A percentile compares a stretch with the other conserved stretches of the same genome.
These are phyloP conservation scores for Dermolepida albohirtum DNA, from an alignment of 2,888 invertebrate genomes.

Conservation along the genomic window DNA sequence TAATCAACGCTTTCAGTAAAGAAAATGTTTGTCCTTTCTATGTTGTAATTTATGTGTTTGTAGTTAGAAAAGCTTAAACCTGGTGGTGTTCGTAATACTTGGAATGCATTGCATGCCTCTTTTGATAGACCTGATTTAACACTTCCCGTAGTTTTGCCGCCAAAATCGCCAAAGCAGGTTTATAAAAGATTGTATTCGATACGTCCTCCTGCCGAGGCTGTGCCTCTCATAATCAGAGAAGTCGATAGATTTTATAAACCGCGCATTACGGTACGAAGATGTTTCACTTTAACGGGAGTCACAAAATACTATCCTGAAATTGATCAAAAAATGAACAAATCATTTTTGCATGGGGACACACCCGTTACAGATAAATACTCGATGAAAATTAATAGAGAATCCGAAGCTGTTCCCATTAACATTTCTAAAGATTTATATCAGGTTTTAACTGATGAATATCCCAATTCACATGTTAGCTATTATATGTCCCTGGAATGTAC, in stretches of 20 bases:
- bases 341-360: constrained; percentile 33
- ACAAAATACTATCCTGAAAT: constrained; percentile 59
- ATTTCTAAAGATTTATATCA: background rate
- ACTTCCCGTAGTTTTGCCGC: constrained; percentile 52
- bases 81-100: constrained; percentile 51
- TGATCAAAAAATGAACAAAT: constrained; percentile 31
- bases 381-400: constrained; percentile 2
- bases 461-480: constrained; percentile 19
- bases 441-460: constrained; percentile 1
- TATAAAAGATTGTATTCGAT: constrained; percentile 44
- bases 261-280: constrained; percentile 58
- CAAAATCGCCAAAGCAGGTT: constrained; percentile 51
- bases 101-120: constrained; percentile 42
- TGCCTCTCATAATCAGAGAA: constrained; percentile 62
- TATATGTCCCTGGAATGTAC: constrained; percentile 22
- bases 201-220: constrained; percentile 52
- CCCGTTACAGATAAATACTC: constrained; percentile 10
- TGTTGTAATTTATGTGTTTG: constrained; percentile 50
- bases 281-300: constrained; percentile 62
- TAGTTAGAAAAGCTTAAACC: constrained; percentile 59
- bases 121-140: constrained; percentile 34
- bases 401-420: constrained; percentile 15
- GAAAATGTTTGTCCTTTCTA: constrained; percentile 28
- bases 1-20: constrained; percentile 24
- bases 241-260: constrained; percentile 65